Conservation (phyloP, 2,888 invertebrate species). For the Neoitamus cyanurus region DNA sequence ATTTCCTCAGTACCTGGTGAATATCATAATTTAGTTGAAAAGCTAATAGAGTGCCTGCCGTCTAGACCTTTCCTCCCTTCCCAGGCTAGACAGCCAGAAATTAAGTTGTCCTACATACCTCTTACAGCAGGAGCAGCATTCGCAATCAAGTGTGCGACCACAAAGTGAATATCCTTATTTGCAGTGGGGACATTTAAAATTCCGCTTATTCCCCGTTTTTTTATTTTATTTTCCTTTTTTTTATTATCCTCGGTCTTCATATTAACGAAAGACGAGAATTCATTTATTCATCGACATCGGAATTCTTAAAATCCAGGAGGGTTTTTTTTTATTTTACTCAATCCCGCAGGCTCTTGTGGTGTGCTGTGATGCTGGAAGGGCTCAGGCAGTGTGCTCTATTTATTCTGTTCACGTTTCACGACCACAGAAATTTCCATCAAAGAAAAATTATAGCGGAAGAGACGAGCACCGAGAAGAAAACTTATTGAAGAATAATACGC, state of each 20-base stretch:
- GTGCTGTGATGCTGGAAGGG: neutral
- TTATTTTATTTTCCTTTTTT: neutral
- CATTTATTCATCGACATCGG: neutral
- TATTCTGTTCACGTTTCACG: slow-evolving; percentile 30
- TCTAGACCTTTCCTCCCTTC: neutral
- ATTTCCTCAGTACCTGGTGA: neutral
- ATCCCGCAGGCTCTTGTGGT: neutral
- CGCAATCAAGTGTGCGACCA: neutral
- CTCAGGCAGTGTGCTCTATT: neutral
- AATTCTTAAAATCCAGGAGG: slow-evolving; percentile 6
- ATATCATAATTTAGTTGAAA: neutral
- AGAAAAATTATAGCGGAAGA: slow-evolving; percentile 41
- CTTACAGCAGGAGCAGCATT: neutral
- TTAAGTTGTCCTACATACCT: neutral
- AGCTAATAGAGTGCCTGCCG: neutral
- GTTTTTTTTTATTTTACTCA: neutral
- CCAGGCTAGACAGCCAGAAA: neutral
- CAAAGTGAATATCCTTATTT: slow-evolving; percentile 8
- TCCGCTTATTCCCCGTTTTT: neutral
- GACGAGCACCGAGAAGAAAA: slow-evolving; percentile 15
- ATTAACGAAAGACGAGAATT: slow-evolving; percentile 20
- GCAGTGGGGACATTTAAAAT: neutral
- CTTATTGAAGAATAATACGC: slow-evolving; percentile 40
- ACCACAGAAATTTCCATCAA: slow-evolving; percentile 38
- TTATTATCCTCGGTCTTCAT: neutral